Evolutionary conservation across 2,888 invertebrate genomes (phyloP).

Genomic region (Laothoe populi): DNA sequence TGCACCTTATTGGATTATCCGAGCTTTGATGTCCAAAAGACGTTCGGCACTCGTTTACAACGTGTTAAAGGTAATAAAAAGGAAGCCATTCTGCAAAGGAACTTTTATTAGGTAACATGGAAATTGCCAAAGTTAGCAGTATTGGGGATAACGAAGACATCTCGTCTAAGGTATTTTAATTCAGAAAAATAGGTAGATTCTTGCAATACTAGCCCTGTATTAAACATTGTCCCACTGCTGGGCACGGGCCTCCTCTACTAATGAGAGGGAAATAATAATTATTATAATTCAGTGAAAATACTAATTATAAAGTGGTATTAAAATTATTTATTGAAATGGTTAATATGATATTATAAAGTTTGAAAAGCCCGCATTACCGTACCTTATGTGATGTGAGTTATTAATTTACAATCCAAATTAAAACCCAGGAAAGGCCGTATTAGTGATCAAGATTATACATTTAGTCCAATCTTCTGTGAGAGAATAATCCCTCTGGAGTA

Average conservation of each 20-base stretch:
- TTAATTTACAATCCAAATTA: too few relatives aligned
- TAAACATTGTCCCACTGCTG: too few relatives aligned
- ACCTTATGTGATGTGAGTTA: too few relatives aligned
- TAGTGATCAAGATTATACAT: too few relatives aligned
- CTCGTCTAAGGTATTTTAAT: not conserved
- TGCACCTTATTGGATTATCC: constrained; percentile 79
- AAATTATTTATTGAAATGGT: too few relatives aligned
- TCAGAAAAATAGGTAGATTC: not conserved
- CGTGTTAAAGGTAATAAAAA: constrained; percentile 75
- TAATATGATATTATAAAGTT: too few relatives aligned
- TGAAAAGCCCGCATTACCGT: too few relatives aligned
- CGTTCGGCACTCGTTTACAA: constrained; percentile 62
- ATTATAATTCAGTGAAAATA: not conserved
- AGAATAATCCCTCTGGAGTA: too few relatives aligned
- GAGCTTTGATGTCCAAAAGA: constrained; percentile 72
- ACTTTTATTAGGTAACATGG: constrained; percentile 58
- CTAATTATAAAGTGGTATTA: not conserved
- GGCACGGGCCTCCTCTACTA: too few relatives aligned
- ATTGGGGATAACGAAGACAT: constrained; percentile 28
- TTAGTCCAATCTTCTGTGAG: too few relatives aligned
- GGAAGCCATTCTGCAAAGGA: constrained; percentile 72
- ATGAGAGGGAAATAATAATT: too few relatives aligned
- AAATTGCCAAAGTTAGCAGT: constrained; percentile 64
- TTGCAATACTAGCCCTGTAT: not conserved
- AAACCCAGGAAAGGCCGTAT: too few relatives aligned